These are phyloP conservation scores for Clavelina lepadiformis DNA, from an alignment of 23 tunicate species.

Conservation along the genomic window DNA sequence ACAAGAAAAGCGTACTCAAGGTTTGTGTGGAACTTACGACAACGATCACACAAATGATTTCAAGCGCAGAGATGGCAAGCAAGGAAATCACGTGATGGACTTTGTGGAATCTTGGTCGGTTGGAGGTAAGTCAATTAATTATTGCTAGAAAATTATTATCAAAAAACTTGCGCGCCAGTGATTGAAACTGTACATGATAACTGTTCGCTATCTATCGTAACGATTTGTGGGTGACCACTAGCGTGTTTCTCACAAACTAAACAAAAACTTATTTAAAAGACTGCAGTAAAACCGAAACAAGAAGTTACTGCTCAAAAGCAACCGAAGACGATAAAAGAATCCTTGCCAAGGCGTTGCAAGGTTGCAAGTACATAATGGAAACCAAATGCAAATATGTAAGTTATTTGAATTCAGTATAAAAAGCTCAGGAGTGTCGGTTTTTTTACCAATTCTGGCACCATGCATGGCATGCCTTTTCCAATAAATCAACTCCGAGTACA, in stretches of 20 bases:
- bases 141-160: too few relatives aligned
- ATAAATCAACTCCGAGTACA: too few relatives aligned
- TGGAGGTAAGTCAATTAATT: constrained; percentile 52
- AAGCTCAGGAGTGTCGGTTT: too few relatives aligned
- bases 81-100: constrained; percentile 45
- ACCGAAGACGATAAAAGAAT: constrained; percentile 48
- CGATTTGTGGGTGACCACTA: too few relatives aligned
- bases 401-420: constrained; percentile 1
- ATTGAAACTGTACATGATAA: too few relatives aligned
- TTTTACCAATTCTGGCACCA: too few relatives aligned
- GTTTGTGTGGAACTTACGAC: constrained; percentile 95
- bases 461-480: too few relatives aligned
- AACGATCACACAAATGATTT: constrained; percentile 79
- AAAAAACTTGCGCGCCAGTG: too few relatives aligned
- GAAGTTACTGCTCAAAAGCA: constrained; percentile 68
- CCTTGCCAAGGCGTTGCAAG: constrained; percentile 79
- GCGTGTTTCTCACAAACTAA: too few relatives aligned
- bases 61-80: constrained; percentile 38
- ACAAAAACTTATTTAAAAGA: too few relatives aligned
- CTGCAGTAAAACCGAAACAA: constrained; percentile 42
- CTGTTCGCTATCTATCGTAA: too few relatives aligned
- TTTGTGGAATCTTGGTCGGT: constrained; percentile 92
- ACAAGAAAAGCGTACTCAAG: constrained; percentile 68
- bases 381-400: constrained; percentile 84
- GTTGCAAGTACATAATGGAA: constrained; percentile 86